Evolutionary conservation across 2,113 vertebrate species (phyloP).

Genomic region (Erpornis zantholeuca): DNA sequence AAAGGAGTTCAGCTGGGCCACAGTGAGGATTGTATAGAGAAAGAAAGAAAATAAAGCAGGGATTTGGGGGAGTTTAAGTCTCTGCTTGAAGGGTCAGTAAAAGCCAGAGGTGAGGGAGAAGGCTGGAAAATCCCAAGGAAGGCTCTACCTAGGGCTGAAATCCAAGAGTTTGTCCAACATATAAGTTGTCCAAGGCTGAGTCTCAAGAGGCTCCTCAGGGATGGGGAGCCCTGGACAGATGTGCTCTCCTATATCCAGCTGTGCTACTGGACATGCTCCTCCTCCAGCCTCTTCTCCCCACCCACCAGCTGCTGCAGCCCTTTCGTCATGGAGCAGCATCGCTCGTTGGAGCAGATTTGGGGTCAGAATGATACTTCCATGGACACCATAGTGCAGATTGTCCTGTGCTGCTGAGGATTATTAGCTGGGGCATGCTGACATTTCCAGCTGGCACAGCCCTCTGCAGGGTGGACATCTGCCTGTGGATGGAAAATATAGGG

Average conservation of each 20-base stretch:
- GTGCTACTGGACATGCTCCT: neutral
- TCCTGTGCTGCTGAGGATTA: neutral
- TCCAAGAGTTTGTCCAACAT: neutral
- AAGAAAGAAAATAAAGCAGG: neutral
- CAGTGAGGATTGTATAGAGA: neutral
- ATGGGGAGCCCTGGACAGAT: slow-evolving; percentile 22
- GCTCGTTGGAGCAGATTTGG: fast-evolving
- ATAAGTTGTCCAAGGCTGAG: neutral
- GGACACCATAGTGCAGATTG: neutral
- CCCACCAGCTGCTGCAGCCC: neutral
- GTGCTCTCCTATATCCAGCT: neutral
- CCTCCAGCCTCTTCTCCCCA: neutral
- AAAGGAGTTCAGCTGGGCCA: neutral
- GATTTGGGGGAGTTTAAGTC: neutral
- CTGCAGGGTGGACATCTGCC: neutral
- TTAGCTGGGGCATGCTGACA: neutral
- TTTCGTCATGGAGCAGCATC: neutral
- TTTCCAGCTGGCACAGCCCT: slow-evolving; percentile 2
- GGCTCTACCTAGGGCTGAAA: neutral
- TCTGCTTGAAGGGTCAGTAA: neutral
- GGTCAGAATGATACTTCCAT: neutral
- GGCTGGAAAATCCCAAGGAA: neutral
- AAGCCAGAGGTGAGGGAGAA: neutral
- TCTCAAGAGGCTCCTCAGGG: neutral
- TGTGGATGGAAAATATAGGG: neutral